Evolutionary conservation across 2,113 vertebrate genomes (phyloP), one percentile per base, ranked within the genome.

Genomic region (Chascanopsetta lugubris): DNA sequence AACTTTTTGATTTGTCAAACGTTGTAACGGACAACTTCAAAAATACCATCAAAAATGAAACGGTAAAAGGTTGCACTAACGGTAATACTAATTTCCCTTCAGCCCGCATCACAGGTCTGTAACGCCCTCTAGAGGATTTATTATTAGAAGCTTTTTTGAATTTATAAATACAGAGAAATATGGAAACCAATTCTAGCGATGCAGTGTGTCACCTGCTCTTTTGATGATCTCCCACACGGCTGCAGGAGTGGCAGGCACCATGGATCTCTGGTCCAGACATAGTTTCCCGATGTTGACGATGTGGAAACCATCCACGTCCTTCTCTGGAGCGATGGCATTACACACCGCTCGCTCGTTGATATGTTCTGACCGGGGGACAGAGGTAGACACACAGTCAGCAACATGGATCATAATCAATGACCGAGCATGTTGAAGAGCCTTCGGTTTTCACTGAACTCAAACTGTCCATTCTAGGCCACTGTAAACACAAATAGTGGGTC

Each of bases 231-330:
- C 96, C 96, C 96, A 98, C 6, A 97, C 94, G 0, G 95, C 96
- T 45, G 94, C 92, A 25, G 95, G 95, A 1, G 96, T 96, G 32
- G 96, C 95, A 34, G 96, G 96, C 61, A 98, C 89, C 54, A 97
- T 68, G 2, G 96, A 94, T 38, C 91, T 91, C 85, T 96, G 95
- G 69, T 95, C 95, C 3, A 98, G 92, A 75, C 96, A 97, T 69
- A 98, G 86, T 30, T 94, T 95, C 18, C 96, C 96, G 1, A 96
- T 85, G 21, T 95, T 98, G 59, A 96, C 82, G 50, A 96, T 91
- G 7, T 98, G 95, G 80, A 97, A 98, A 1, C 96, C 96, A 53
- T 98, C 96, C 4, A 98, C 96, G 2, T 98, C 96, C 84, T 97
- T 98, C 38, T 94, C 94, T 11, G 95, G 96, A 24, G 93, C 80